Evolutionary conservation across 2,113 vertebrate species (phyloP).

Genomic region (Tragelaphus buxtoni): DNA sequence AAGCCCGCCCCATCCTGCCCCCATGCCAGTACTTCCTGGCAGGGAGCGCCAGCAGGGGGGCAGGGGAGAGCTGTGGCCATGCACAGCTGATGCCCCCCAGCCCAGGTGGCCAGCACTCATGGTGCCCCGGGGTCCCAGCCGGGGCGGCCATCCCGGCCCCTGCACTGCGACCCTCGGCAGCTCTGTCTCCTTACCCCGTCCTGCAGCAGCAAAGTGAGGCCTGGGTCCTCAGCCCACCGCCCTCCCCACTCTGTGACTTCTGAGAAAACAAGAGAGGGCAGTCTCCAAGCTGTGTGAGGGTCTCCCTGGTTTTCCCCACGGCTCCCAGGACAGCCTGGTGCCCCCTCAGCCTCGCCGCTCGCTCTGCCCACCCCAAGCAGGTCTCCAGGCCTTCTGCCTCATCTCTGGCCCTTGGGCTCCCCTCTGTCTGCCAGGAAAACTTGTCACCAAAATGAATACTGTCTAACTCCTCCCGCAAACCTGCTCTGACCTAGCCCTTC

Average conservation of each 20-base stretch:
- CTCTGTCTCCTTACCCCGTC: accelerated
- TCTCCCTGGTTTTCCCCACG: not conserved
- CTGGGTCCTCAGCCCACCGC: accelerated
- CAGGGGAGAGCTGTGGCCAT: accelerated
- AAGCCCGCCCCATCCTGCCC: accelerated
- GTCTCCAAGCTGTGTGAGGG: not conserved
- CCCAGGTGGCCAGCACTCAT: not conserved
- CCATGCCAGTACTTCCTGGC: accelerated
- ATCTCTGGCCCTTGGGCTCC: too few relatives aligned
- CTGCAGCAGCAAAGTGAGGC: accelerated
- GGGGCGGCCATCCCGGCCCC: accelerated
- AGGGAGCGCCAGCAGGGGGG: accelerated
- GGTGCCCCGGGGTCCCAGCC: too few relatives aligned
- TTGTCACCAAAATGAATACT: accelerated
- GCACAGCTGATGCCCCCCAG: accelerated
- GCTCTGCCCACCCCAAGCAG: accelerated
- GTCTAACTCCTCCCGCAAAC: accelerated
- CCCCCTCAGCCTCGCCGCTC: not conserved
- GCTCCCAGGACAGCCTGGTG: not conserved
- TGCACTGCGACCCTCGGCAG: accelerated
- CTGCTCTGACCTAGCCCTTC: not conserved
- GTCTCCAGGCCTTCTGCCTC: not conserved
- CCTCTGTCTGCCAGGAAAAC: not conserved
- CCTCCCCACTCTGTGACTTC: not conserved
- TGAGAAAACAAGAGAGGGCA: not conserved